Percentiles rank a stretch among this genome's conserved stretches.
Conservation (phyloP, 53 echinoderm and acorn worm genomes). For the Echinarachnius parma region DNA sequence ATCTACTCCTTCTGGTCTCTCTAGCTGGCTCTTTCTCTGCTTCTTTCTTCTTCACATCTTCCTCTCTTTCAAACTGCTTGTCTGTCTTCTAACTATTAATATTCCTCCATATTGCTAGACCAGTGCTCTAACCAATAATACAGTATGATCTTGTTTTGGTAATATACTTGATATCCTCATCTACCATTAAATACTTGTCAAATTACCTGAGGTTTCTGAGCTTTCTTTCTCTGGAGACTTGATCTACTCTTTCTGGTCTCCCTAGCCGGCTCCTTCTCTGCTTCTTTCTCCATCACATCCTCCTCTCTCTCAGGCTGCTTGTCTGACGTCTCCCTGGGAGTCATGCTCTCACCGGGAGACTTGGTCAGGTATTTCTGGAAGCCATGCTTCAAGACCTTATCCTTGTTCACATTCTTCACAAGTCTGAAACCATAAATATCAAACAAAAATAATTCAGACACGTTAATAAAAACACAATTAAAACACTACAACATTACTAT, state of each 20-base stretch:
- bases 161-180: too few relatives aligned
- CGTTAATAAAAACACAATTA: too few relatives aligned
- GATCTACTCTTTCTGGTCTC: constrained; percentile 9
- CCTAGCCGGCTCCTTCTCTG: background rate
- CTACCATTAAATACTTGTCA: too few relatives aligned
- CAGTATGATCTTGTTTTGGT: too few relatives aligned
- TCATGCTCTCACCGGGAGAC: background rate
- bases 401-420: constrained; percentile 13
- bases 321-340: background rate
- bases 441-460: background rate
- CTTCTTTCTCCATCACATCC: background rate
- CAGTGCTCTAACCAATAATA: too few relatives aligned
- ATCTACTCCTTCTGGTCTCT: constrained; percentile 3
- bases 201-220: constrained; percentile 15
- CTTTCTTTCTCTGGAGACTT: constrained; percentile 34
- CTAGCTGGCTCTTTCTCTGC: background rate
- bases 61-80: background rate
- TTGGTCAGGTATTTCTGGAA: constrained; percentile 37
- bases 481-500: too few relatives aligned
- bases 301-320: background rate
- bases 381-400: constrained; percentile 9
- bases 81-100: background rate
- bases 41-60: background rate
- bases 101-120: too few relatives aligned
- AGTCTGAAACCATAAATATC: background rate